Evolutionary conservation across 2,888 invertebrate genomes (phyloP).

Genomic region (Tholera decimalis): DNA sequence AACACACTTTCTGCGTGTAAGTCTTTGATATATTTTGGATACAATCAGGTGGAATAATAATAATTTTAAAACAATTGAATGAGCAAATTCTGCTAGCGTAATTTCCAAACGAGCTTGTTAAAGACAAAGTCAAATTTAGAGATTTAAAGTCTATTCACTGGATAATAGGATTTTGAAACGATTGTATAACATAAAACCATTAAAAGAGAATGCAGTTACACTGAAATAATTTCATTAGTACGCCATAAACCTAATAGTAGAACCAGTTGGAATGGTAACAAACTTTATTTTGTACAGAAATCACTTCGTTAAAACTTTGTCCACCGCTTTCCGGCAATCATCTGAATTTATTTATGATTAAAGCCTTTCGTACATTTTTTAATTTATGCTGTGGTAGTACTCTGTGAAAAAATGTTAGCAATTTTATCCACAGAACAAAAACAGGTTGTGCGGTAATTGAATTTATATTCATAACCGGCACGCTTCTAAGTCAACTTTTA

Average conservation of each 20-base stretch:
- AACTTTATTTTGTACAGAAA: slow-evolving; percentile 64
- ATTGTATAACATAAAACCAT: neutral
- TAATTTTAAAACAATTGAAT: slow-evolving; percentile 51
- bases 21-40: slow-evolving; percentile 46
- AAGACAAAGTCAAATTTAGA: neutral
- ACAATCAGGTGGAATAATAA: slow-evolving; percentile 29
- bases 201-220: neutral
- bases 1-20: slow-evolving; percentile 51
- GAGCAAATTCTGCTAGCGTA: neutral
- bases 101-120: slow-evolving; percentile 9
- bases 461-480: slow-evolving; percentile 53
- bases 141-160: neutral
- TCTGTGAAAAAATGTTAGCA: slow-evolving; percentile 40
- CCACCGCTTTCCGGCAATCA: slow-evolving; percentile 66
- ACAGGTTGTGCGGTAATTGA: slow-evolving; percentile 42
- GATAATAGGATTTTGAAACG: neutral
- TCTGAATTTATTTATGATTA: slow-evolving; percentile 61
- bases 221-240: slow-evolving; percentile 7
- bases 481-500: slow-evolving; percentile 25
- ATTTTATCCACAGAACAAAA: slow-evolving; percentile 47
- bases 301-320: slow-evolving; percentile 81
- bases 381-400: slow-evolving; percentile 36
- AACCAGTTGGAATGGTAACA: slow-evolving; percentile 36
- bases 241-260: slow-evolving; percentile 20
- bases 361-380: slow-evolving; percentile 58